These are phyloP conservation scores for Malurus alboscapulatus DNA, from an alignment of 2,113 vertebrate genomes.

Conservation along the genomic window DNA sequence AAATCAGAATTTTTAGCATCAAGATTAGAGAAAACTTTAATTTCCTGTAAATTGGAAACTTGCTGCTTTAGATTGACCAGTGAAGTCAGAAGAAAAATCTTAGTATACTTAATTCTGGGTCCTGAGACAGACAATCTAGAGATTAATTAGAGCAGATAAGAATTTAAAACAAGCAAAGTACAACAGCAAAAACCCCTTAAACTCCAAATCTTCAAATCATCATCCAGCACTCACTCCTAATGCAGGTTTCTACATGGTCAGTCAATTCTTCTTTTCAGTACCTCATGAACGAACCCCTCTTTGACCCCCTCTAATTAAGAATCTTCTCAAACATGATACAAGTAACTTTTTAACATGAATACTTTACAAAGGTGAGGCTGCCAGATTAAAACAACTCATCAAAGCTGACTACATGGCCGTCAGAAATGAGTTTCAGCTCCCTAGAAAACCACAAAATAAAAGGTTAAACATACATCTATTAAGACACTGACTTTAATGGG, in stretches of 20 bases:
- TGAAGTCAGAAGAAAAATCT: neutral
- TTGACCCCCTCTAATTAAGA: neutral
- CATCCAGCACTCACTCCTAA: neutral
- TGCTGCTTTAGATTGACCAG: neutral
- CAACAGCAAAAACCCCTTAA: neutral
- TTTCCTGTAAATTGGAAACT: neutral
- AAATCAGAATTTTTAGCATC: neutral
- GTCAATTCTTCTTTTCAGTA: neutral
- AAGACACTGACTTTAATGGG: neutral
- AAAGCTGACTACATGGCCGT: neutral
- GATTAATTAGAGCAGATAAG: neutral
- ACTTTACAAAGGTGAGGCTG: neutral
- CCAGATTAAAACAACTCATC: neutral
- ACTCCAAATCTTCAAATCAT: neutral
- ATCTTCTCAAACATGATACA: neutral
- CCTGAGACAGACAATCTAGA: neutral
- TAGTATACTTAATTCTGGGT: neutral
- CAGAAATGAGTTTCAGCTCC: accelerated
- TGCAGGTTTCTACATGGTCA: neutral
- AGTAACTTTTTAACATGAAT: neutral
- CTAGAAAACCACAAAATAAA: neutral
- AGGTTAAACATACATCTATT: neutral
- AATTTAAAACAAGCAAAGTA: neutral
- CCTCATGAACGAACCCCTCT: accelerated
- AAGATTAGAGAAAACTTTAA: neutral